Evolutionary conservation across 2,797 vertebrate species (phyloP), one percentile per base, ranked within the genome.

Genomic region (Paedocypris micromegethes): DNA sequence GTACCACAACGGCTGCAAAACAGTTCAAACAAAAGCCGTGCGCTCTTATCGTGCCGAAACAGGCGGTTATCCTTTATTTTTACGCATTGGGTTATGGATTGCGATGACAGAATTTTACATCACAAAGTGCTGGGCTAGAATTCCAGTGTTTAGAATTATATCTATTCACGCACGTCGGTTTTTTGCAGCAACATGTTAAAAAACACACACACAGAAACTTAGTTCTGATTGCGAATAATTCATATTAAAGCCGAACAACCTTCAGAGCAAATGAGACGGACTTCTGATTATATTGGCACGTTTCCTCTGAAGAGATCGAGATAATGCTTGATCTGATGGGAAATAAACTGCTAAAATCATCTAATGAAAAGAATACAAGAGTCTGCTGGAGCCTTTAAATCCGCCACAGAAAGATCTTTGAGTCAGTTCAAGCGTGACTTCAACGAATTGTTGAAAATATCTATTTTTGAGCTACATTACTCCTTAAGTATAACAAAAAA

Each of bases 281-380:
- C 23, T 23, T 23, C 23, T 23, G 23, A 23, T 23, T 23, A 23
- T 1, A 23, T 77, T 72, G 79, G 43, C 57, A 68, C 44, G 45
- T 44, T 51, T 23, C 23, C 49, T 64, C 56, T 61, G 9, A 40
- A 58, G 53, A 54, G 62, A 78, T 54, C 23, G 23, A 23, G 23
- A 23, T 23, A 23, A 23, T 23, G 23, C 23, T 66, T 55, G n/a
- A 70, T 74, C 4, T 48, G 7, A 4, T 51, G 4, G 49, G 7
- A 77, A 72, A 64, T 71, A 58, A 81, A 76, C 55, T 3, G 46
- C 44, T 65, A 44, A 6, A 41, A 64, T 43, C 51, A 63, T 62
- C 54, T 61, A 71, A 67, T 55, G 64, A 61, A 69, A 48, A 45
- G 47, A 58, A 71, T 57, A 44, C 54, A 40, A 50, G 37, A 47